Evolutionary conservation across 1,140 invertebrate genomes (phyloP), one percentile per base, ranked within the genome.

Genomic region (Melanaphis sacchari): DNA sequence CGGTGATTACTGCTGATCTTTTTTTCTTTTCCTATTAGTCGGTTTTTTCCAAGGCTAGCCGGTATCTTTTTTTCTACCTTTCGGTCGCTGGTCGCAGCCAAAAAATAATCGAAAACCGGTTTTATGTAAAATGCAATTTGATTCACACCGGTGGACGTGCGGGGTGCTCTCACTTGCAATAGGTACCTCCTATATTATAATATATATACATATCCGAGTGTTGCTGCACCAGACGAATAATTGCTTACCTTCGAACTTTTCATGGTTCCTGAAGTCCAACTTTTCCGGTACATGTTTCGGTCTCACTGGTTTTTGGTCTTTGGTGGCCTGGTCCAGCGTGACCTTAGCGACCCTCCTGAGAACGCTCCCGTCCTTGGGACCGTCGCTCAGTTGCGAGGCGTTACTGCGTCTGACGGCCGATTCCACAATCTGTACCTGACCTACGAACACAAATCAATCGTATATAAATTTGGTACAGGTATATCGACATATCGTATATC

Each of bases 201-300:
- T 40, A 90, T 90, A 54, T 4, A 0, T n/a, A 36, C 4, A 43
- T 43, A 18, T 11, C 24, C 41, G 43, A 5, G n/a, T 5, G 3
- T 26, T 24, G 7, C 24, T 43, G 15, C 18, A 46, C 5, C 41
- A 22, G 9, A 89, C 36, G 31, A 38, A 2, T 9, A 66, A 31
- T 24, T 38, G 41, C 95, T 96, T 96, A 98, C 98, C 98, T 97
- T 98, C 97, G 95, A 98, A 98, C 95, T 98, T 98, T 95, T 98
- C 97, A 95, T 97, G 97, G 81, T 97, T 96, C 95, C 97, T 96
- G 95, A 97, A 98, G 95, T 98, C 97, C 94, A 98, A 95, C 95
- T 98, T 98, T 95, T 98, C 97, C 9, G 98, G 97, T 93, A 97
- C 96, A 95, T 97, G 97, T 95, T 97, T 97, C 59, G 97, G 97